Conservation (phyloP, 2,797 vertebrate species). For the Chrysocyon brachyurus region DNA sequence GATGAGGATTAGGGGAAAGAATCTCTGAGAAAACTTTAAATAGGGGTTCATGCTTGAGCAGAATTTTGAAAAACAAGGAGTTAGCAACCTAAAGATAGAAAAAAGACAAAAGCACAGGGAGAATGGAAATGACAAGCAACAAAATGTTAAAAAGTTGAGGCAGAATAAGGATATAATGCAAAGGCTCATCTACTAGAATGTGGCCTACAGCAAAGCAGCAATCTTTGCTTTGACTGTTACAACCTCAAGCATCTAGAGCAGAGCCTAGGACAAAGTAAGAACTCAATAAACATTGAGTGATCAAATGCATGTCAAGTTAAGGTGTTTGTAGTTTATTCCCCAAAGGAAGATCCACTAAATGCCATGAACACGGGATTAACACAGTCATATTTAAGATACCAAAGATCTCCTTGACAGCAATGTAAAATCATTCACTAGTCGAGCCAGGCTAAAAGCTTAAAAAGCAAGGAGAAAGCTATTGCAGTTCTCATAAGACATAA, state of each 20-base stretch:
- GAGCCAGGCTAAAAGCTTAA: background rate
- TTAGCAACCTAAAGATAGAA: background rate
- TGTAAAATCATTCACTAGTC: background rate
- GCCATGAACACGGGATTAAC: background rate
- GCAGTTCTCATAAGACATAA: background rate
- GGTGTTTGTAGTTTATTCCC: background rate
- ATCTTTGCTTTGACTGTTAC: background rate
- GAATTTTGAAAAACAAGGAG: background rate
- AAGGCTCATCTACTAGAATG: background rate
- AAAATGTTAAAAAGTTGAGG: background rate
- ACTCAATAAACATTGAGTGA: background rate
- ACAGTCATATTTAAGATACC: background rate
- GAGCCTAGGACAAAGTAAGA: background rate
- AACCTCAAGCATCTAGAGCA: background rate
- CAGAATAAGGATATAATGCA: background rate
- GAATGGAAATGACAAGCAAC: background rate
- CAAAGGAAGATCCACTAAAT: background rate
- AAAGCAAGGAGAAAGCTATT: background rate
- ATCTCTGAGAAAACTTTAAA: background rate
- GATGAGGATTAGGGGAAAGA: background rate
- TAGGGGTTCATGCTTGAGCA: background rate
- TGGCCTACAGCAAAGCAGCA: background rate
- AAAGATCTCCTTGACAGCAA: background rate
- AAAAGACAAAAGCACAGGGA: background rate
- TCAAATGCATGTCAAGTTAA: background rate